A percentile compares a stretch with the other conserved stretches of the same genome.
Conservation (phyloP, 2,888 invertebrate species). For the Anthrax anthrax region DNA sequence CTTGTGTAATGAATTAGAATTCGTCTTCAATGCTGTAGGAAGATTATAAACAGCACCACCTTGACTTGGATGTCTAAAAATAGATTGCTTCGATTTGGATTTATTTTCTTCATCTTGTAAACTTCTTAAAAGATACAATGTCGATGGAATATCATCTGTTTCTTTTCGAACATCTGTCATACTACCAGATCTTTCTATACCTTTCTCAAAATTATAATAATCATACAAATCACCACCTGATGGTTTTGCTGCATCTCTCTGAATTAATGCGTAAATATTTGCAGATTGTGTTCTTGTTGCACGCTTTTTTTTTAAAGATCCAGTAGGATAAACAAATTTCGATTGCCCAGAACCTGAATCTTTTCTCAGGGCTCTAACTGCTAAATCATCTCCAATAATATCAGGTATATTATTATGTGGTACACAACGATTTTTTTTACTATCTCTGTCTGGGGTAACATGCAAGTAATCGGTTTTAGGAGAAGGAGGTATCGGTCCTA, state of each 20-base stretch:
- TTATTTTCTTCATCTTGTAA: constrained; percentile 24
- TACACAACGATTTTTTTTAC: constrained; percentile 36
- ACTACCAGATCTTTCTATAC: constrained; percentile 46
- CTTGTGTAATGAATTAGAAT: constrained; percentile 23
- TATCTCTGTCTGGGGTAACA: constrained; percentile 48
- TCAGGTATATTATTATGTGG: constrained; percentile 41
- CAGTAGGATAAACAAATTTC: constrained; percentile 23
- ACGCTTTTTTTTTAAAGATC: constrained; percentile 53
- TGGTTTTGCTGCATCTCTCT: constrained; percentile 40
- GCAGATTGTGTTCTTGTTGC: constrained; percentile 72
- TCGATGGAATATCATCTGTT: constrained; percentile 24
- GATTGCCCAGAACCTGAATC: constrained; percentile 38
- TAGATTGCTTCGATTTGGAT: constrained; percentile 14
- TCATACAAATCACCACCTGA: constrained; percentile 39
- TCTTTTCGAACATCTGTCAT: constrained; percentile 40
- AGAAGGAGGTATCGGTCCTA: constrained; percentile 68
- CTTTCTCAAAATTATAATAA: constrained; percentile 39
- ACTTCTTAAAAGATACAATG: constrained; percentile 24
- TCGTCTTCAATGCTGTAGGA: constrained; percentile 21
- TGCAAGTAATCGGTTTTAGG: constrained; percentile 75
- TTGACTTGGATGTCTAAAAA: constrained; percentile 30
- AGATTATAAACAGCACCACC: constrained; percentile 30
- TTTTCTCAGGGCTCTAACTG: constrained; percentile 70
- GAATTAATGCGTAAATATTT: constrained; percentile 64
- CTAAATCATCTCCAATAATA: constrained; percentile 73